Conservation (phyloP, 2,113 vertebrate genomes). For the Dendrocopos noguchii region DNA sequence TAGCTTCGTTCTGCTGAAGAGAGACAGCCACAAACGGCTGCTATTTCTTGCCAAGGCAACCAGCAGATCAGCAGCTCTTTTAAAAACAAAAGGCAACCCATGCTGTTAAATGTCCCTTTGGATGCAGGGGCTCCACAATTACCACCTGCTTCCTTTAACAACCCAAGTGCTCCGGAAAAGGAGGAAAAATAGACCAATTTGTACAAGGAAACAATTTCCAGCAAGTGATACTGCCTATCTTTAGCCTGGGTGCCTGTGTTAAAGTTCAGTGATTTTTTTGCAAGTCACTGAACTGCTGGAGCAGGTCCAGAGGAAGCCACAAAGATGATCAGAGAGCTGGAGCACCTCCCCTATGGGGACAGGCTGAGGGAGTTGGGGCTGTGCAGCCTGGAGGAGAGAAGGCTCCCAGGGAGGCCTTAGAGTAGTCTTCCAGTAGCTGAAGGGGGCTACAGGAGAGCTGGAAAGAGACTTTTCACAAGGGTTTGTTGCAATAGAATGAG, state of each 20-base stretch:
- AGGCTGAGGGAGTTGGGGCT: too few relatives aligned
- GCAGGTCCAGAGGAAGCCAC: too few relatives aligned
- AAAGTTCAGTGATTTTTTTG: background rate
- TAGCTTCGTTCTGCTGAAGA: background rate
- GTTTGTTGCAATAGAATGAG: too few relatives aligned
- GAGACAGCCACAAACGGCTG: background rate
- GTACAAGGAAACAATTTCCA: background rate
- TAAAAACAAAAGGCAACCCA: background rate
- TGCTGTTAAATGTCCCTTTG: background rate
- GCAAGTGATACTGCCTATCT: background rate
- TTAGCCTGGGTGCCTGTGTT: background rate
- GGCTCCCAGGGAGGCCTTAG: too few relatives aligned
- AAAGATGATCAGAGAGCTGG: too few relatives aligned
- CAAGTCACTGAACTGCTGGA: background rate
- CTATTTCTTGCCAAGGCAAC: background rate
- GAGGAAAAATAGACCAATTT: background rate
- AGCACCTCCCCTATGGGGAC: too few relatives aligned
- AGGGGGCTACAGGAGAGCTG: too few relatives aligned
- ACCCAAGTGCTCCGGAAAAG: background rate
- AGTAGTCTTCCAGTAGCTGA: too few relatives aligned
- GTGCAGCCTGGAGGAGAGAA: too few relatives aligned
- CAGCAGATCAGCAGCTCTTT: background rate
- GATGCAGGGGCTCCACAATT: background rate
- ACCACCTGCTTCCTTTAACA: background rate
- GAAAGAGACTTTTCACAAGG: too few relatives aligned